These are phyloP conservation scores for Eurosta solidaginis DNA, from an alignment of 1,140 invertebrate species.

Conservation along the genomic window DNA sequence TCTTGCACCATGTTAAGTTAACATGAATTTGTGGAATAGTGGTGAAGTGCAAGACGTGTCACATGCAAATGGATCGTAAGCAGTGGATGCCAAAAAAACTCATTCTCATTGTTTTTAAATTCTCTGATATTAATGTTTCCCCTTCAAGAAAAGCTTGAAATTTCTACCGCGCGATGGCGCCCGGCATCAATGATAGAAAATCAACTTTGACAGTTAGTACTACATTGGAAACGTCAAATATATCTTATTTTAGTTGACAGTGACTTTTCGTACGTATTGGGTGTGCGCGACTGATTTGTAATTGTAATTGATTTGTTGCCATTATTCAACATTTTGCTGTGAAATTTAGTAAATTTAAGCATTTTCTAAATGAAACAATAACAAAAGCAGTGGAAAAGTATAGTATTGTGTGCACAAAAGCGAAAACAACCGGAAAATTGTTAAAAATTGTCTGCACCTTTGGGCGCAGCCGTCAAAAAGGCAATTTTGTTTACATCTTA, in stretches of 20 bases:
- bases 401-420: neutral
- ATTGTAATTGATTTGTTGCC: neutral
- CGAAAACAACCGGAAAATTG: neutral
- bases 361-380: neutral
- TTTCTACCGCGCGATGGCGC: neutral
- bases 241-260: slow-evolving; percentile 20
- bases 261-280: neutral
- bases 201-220: neutral
- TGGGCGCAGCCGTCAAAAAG: neutral
- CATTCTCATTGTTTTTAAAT: too few relatives aligned
- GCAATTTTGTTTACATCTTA: slow-evolving; percentile 16
- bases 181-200: neutral
- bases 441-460: neutral
- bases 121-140: neutral
- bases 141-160: neutral
- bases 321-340: neutral
- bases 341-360: neutral
- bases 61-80: too few relatives aligned
- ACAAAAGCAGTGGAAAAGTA: neutral
- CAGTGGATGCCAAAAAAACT: too few relatives aligned
- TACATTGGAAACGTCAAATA: neutral
- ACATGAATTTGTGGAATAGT: too few relatives aligned
- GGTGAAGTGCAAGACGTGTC: too few relatives aligned
- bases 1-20: too few relatives aligned
- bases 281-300: neutral